These are phyloP conservation scores for Corythaeola cristata DNA, from an alignment of 2,113 vertebrate species.

Conservation along the genomic window DNA sequence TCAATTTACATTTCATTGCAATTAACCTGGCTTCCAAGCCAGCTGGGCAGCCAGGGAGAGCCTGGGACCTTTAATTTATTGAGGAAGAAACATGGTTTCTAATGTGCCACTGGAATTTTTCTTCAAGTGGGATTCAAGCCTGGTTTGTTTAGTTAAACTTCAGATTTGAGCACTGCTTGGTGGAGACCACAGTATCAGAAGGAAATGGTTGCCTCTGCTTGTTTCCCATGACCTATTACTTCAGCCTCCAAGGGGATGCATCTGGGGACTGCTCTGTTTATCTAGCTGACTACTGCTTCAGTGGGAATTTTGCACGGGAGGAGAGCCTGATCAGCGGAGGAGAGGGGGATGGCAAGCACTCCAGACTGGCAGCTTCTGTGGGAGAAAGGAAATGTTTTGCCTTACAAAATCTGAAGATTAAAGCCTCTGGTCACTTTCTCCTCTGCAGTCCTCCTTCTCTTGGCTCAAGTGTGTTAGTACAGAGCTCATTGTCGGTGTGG, in stretches of 20 bases:
- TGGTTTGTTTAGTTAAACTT: slow-evolving; percentile 26
- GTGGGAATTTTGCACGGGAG: slow-evolving; percentile 35
- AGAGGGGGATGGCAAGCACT: neutral
- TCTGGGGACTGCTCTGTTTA: slow-evolving; percentile 56
- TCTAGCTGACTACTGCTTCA: slow-evolving; percentile 52
- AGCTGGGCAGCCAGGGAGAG: neutral
- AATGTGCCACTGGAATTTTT: neutral
- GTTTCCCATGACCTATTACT: slow-evolving; percentile 63
- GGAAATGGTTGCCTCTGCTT: slow-evolving; percentile 45
- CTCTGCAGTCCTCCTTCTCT: neutral
- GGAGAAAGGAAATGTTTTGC: slow-evolving; percentile 31
- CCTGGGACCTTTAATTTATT: neutral
- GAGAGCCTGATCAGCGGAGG: neutral
- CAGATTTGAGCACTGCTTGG: neutral
- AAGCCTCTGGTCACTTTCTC: slow-evolving; percentile 7
- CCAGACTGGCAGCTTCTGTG: slow-evolving; percentile 27
- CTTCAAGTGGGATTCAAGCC: neutral
- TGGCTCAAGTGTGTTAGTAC: neutral
- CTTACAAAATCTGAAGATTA: slow-evolving; percentile 43
- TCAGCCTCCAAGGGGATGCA: slow-evolving; percentile 38
- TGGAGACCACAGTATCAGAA: slow-evolving; percentile 35
- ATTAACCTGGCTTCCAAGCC: neutral
- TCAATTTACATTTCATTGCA: neutral
- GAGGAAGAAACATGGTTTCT: neutral
- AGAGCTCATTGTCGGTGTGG: neutral